Base-by-base conservation (phyloP, 2,888 invertebrate genomes). In the Bruchidius siliquastri region DNA sequence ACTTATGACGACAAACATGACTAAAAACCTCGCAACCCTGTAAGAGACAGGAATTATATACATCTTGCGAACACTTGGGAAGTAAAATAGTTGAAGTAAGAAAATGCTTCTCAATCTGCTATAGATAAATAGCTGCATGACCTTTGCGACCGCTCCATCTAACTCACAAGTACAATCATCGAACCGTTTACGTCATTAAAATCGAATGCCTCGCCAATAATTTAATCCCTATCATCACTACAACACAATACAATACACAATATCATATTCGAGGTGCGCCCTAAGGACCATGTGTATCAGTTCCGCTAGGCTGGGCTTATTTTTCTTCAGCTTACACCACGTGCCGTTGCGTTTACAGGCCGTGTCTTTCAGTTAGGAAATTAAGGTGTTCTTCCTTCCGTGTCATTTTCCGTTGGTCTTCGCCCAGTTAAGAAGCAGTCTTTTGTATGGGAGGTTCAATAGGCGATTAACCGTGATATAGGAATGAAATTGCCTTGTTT, bases 401-500 rank as follows among this genome's bases (percentile, higher is more conserved):
- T 49, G 49, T 49, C 49, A 49, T 49, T 49, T 49, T 49, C 49
- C 49, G 49, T 49, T 49, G 49, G 49, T 49, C 49, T 49, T 49
- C 1, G 49, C 49, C 49, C 6, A 18, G 49, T 49, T 49, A 49
- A 49, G 49, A 49, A 3, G 49, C 49, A 49, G 49, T 49, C 6
- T 1, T 13, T 49, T 49, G 6, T 49, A 49, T 49, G 49, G 49
- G 18, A 49, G 18, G 10, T 49, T 13, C 49, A 13, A 1, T 13
- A 1, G 18, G 49, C 18, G 49, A 49, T 49, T 49, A 26, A 8
- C 2, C 2, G 67, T 67, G 21, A 10, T 70, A 22, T 26, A 18
- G 22, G 70, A 67, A 84, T 84, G 83, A 83, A 83, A 76, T 72
- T 84, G 70, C 81, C 80, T 73, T 83, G 83, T 82, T 76, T 82